phyloP scores from a whole-genome alignment of 2,888 invertebrate genomes.

The Eremobia ochroleuca region DNA sequence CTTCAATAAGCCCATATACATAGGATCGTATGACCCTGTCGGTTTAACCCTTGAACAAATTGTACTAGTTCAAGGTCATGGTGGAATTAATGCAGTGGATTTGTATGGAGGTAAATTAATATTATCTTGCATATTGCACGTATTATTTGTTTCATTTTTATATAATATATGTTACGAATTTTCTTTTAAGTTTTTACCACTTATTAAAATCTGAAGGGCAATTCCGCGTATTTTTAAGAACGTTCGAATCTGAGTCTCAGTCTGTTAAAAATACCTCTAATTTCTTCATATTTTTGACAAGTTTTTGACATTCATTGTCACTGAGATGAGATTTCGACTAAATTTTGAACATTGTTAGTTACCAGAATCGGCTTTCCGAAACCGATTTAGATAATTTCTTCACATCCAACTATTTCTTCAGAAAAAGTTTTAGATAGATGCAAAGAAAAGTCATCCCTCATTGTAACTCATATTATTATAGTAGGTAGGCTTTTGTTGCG shows the following conservation, averaged over 20 bases:
- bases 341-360: no score
- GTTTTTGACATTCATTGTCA: no score
- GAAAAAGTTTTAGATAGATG: neutral
- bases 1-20: slow-evolving; percentile 78
- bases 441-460: no score
- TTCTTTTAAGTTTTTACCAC: neutral
- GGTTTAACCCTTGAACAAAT: slow-evolving; percentile 77
- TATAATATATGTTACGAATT: no score
- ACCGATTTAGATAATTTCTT: neutral
- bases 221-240: no score
- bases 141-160: neutral
- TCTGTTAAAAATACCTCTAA: no score
- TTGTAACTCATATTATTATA: no score
- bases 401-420: neutral
- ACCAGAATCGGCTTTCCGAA: neutral
- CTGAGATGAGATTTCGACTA: neutral
- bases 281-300: no score
- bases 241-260: no score
- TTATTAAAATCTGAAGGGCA: neutral
- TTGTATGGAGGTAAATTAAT: slow-evolving; percentile 79
- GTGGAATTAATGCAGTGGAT: slow-evolving; percentile 74
- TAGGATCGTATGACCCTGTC: slow-evolving; percentile 73
- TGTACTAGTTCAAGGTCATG: slow-evolving; percentile 78
- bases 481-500: no score
- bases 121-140: neutral